These are phyloP conservation scores for Eretmocerus hayati DNA, from an alignment of 2,888 invertebrate species.

Conservation along the genomic window DNA sequence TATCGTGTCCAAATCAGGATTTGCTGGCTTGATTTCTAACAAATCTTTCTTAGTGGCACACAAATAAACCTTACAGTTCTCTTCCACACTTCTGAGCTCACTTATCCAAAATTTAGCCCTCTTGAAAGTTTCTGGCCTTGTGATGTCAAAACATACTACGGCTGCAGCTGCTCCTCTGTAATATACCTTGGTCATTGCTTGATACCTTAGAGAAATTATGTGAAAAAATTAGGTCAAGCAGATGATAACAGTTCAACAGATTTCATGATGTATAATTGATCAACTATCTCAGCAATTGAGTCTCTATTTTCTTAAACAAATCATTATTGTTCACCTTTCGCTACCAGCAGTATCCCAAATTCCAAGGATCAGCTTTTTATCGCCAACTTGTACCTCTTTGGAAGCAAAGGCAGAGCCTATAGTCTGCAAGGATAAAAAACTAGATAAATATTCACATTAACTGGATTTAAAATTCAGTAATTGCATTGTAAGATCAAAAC, in stretches of 20 bases:
- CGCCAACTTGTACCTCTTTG: slow-evolving; percentile 52
- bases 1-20: slow-evolving; percentile 51
- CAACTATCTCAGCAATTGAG: not conserved
- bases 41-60: slow-evolving; percentile 62
- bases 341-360: slow-evolving; percentile 74
- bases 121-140: slow-evolving; percentile 54
- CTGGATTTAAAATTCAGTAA: too few relatives aligned
- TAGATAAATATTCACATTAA: too few relatives aligned
- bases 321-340: slow-evolving; percentile 50
- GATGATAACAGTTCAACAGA: not conserved
- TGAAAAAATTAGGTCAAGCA: too few relatives aligned
- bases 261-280: not conserved
- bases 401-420: slow-evolving; percentile 66
- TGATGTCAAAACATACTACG: slow-evolving; percentile 66
- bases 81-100: slow-evolving; percentile 58
- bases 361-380: slow-evolving; percentile 50
- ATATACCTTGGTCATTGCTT: slow-evolving; percentile 65
- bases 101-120: slow-evolving; percentile 60
- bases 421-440: slow-evolving; percentile 49
- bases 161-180: slow-evolving; percentile 67
- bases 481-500: too few relatives aligned
- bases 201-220: slow-evolving; percentile 51
- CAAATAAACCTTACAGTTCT: slow-evolving; percentile 62
- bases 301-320: not conserved
- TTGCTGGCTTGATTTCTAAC: slow-evolving; percentile 37